Conservation (phyloP, 2,888 invertebrate genomes). For the Leuctra nigra region DNA sequence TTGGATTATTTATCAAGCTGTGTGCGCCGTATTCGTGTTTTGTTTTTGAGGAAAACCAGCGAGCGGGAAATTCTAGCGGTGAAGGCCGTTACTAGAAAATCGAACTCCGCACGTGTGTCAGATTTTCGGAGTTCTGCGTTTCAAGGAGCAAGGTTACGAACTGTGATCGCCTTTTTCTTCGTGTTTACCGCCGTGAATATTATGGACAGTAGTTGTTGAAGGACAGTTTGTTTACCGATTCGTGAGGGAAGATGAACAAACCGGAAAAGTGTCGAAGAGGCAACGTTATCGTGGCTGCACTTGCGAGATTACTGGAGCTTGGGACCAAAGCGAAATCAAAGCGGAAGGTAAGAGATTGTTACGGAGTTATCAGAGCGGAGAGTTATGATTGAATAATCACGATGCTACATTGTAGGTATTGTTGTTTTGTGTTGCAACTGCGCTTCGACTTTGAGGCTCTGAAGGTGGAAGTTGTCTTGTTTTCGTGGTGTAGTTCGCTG, state of each 20-base stretch:
- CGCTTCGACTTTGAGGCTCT: too few relatives aligned
- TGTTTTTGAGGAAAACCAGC: not conserved
- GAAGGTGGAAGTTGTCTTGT: too few relatives aligned
- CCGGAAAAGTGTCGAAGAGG: conserved; percentile 24
- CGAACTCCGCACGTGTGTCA: conserved; percentile 9
- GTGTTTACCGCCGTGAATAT: too few relatives aligned
- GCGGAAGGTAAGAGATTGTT: conserved; percentile 24
- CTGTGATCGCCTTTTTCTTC: too few relatives aligned
- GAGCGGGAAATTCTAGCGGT: not conserved
- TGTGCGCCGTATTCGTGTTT: not conserved
- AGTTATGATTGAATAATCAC: too few relatives aligned
- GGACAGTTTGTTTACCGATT: not conserved
- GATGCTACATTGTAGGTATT: too few relatives aligned
- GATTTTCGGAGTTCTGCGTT: too few relatives aligned
- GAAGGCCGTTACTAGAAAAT: conserved; percentile 8
- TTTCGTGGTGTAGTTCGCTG: too few relatives aligned
- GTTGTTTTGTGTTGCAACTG: too few relatives aligned
- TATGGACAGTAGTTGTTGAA: not conserved
- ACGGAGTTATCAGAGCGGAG: not conserved
- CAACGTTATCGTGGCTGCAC: conserved; percentile 24
- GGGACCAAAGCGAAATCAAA: conserved; percentile 26
- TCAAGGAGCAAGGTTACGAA: too few relatives aligned
- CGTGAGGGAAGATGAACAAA: conserved; percentile 15
- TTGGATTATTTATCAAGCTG: too few relatives aligned
- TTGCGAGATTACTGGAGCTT: conserved; percentile 26